Percentiles rank a stretch among this genome's conserved stretches.
Conservation (phyloP, 2,113 vertebrate genomes). For the Chaenocephalus aceratus region DNA sequence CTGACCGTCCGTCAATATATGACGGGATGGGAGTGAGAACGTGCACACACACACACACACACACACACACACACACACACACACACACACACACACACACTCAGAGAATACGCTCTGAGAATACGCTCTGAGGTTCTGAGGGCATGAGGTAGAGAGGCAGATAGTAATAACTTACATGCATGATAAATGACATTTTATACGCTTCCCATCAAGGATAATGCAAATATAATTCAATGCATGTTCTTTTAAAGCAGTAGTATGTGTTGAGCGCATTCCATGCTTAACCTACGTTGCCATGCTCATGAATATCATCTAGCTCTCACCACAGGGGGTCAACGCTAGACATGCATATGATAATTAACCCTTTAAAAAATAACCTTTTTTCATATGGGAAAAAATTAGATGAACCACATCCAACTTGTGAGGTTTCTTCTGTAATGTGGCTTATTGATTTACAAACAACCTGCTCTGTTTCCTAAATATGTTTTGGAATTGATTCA, state of each 20-base stretch:
- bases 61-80: neutral
- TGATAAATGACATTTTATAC: constrained; percentile 1
- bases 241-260: constrained; percentile 27
- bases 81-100: neutral
- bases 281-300: constrained; percentile 32
- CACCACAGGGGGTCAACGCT: neutral
- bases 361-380: neutral
- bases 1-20: too few species aligned
- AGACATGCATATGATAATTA: neutral
- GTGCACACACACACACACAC: neutral
- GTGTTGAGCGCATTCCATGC: constrained; percentile 6
- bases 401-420: neutral
- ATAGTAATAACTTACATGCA: constrained; percentile 29
- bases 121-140: neutral
- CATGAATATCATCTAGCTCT: constrained; percentile 29
- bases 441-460: neutral
- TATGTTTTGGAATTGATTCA: neutral
- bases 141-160: neutral
- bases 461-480: neutral
- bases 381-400: constrained; percentile 7
- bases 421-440: neutral
- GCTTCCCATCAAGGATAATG: constrained; percentile 21
- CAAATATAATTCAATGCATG: constrained; percentile 43
- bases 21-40: too few species aligned
- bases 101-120: neutral